Percentiles rank a stretch among this genome's conserved stretches.
phyloP scores from a whole-genome alignment of 1,140 invertebrate species.

The Zaprionus gabonicus region DNA sequence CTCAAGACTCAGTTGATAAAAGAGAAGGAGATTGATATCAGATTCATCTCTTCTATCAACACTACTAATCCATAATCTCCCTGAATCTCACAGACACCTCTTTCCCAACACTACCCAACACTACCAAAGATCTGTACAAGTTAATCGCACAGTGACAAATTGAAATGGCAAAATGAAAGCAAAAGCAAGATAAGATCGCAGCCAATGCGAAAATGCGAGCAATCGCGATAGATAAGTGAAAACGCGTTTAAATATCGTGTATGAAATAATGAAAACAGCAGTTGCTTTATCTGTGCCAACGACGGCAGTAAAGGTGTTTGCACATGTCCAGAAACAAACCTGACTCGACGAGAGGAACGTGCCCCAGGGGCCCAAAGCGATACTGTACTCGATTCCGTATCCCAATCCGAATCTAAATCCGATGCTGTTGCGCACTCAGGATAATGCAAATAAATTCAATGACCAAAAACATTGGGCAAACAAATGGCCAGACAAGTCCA shows the following conservation, averaged over 20 bases:
- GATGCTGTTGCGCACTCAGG: constrained; percentile 37
- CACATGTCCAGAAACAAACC: constrained; percentile 66
- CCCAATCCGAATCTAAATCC: constrained; percentile 2
- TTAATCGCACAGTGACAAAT: constrained; percentile 67
- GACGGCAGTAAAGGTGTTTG: constrained; percentile 76
- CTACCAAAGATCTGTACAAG: constrained; percentile 12
- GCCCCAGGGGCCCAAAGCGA: constrained; percentile 2
- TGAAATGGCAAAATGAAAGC: constrained; percentile 52
- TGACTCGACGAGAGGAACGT: constrained; percentile 42
- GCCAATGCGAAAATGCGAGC: constrained; percentile 42
- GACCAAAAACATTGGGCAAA: constrained; percentile 61
- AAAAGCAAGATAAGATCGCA: constrained; percentile 11
- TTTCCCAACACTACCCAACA: background rate
- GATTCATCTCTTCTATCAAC: no score
- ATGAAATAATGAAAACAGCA: constrained; percentile 45
- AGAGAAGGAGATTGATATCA: no score
- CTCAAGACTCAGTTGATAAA: background rate
- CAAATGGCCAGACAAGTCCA: constrained; percentile 61
- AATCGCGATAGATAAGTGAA: constrained; percentile 64
- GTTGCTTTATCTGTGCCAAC: constrained; percentile 53
- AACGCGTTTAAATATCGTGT: constrained; percentile 41
- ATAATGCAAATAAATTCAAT: constrained; percentile 82
- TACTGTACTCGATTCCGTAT: background rate
- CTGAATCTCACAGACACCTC: background rate
- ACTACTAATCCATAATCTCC: no score